Conservation (phyloP, 92 coral and sea anemone species). For the Diadumene lineata region DNA sequence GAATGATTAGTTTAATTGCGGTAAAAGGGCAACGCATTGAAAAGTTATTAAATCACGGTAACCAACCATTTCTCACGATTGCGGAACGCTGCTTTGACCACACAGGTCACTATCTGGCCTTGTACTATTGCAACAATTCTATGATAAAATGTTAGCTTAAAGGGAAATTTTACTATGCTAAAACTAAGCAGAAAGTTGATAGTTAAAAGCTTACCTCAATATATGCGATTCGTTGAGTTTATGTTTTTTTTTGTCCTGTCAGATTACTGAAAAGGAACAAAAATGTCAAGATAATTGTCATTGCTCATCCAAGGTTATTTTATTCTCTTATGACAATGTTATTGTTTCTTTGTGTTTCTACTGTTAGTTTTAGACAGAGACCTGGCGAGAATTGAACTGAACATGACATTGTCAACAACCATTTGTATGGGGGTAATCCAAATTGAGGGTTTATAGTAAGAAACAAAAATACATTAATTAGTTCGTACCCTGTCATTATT, state of each 20-base stretch:
- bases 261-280: background rate
- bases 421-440: background rate
- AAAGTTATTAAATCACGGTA: too few relatives aligned
- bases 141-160: too few relatives aligned
- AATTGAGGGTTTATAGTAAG: background rate
- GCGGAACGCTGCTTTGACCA: too few relatives aligned
- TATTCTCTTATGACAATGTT: background rate
- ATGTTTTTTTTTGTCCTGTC: background rate
- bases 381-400: background rate
- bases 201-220: background rate
- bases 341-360: conserved; percentile 1
- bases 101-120: too few relatives aligned
- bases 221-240: background rate
- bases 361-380: background rate
- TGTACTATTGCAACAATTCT: too few relatives aligned
- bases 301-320: background rate
- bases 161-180: too few relatives aligned
- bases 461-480: too few relatives aligned
- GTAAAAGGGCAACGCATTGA: too few relatives aligned
- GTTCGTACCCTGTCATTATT: too few relatives aligned
- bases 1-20: too few relatives aligned
- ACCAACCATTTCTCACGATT: too few relatives aligned
- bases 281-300: background rate
- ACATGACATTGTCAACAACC: background rate
- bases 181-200: too few relatives aligned